These are phyloP conservation scores for Pissodes strobi DNA, from an alignment of 1,140 invertebrate genomes.

Conservation along the genomic window DNA sequence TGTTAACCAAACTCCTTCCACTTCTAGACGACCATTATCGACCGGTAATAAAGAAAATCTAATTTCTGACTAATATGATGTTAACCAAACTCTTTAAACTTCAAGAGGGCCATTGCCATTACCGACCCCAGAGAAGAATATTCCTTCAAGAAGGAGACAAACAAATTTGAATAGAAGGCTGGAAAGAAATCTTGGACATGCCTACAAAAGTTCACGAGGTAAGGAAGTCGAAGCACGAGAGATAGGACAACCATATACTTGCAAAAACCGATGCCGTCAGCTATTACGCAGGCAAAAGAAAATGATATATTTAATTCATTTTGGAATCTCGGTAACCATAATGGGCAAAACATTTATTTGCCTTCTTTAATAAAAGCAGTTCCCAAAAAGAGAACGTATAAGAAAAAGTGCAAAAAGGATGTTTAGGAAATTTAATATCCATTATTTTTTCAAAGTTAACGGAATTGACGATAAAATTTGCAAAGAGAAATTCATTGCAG, in stretches of 20 bases:
- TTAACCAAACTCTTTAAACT: no score
- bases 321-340: no score
- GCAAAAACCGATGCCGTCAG: neutral
- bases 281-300: neutral
- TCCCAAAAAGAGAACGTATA: neutral
- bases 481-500: constrained; percentile 1
- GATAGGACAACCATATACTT: neutral
- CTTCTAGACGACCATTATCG: no score
- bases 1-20: no score
- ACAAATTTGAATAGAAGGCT: neutral
- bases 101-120: neutral
- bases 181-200: neutral
- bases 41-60: no score
- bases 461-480: neutral
- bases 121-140: neutral
- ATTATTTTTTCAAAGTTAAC: constrained; percentile 2
- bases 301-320: neutral
- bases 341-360: constrained; percentile 3
- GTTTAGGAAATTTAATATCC: neutral
- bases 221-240: neutral
- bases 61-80: no score
- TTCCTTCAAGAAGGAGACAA: neutral
- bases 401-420: neutral
- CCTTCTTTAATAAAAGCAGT: neutral
- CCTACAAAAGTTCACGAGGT: neutral